Evolutionary conservation across 2,113 vertebrate genomes (phyloP).

Genomic region (Cyprinodon variegatus): DNA sequence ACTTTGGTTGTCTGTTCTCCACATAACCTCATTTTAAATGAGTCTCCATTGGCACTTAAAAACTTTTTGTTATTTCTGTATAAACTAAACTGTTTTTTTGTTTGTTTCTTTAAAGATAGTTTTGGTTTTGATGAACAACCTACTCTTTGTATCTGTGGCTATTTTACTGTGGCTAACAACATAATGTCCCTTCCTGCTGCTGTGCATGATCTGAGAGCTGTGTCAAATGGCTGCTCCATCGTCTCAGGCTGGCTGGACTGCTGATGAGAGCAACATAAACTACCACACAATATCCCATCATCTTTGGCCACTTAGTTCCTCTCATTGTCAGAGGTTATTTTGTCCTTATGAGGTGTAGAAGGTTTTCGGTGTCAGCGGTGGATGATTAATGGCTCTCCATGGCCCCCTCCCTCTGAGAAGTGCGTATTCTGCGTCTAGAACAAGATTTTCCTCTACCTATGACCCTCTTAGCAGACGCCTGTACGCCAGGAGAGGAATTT

Average conservation of each 20-base stretch:
- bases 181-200: slow-evolving; percentile 88
- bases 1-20: too few species aligned
- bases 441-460: slow-evolving; percentile 70
- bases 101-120: slow-evolving; percentile 65
- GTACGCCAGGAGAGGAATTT: slow-evolving; percentile 54
- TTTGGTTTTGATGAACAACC: slow-evolving; percentile 71
- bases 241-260: slow-evolving; percentile 76
- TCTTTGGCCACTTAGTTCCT: slow-evolving; percentile 80
- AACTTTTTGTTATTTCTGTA: slow-evolving; percentile 11
- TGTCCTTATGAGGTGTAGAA: slow-evolving; percentile 79
- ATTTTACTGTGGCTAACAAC: slow-evolving; percentile 77
- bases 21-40: too few species aligned
- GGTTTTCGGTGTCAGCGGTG: slow-evolving; percentile 73
- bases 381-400: slow-evolving; percentile 83
- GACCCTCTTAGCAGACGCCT: slow-evolving; percentile 58
- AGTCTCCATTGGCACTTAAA: background rate
- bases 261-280: slow-evolving; percentile 81
- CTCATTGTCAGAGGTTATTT: slow-evolving; percentile 79
- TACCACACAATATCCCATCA: slow-evolving; percentile 74
- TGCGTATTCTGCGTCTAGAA: slow-evolving; percentile 71
- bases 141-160: slow-evolving; percentile 77
- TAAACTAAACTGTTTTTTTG: slow-evolving; percentile 41
- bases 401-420: slow-evolving; percentile 76
- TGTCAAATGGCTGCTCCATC: slow-evolving; percentile 83
- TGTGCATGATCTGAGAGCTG: slow-evolving; percentile 77